Evolutionary conservation across 2,797 vertebrate genomes (phyloP).

Genomic region (Gallinago nigripennis): DNA sequence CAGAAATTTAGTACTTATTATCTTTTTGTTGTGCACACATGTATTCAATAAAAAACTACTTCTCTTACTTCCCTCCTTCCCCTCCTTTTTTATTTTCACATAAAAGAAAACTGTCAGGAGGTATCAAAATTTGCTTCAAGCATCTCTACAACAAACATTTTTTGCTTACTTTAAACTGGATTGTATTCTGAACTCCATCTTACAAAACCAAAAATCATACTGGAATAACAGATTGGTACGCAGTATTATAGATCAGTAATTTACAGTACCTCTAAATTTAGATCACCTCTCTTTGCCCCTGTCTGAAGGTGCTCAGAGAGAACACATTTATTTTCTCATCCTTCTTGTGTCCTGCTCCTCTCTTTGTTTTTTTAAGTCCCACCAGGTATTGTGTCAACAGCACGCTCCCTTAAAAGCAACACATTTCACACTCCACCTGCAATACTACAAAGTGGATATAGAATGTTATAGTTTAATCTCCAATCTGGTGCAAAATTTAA

Average conservation of each 20-base stretch:
- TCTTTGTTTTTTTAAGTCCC: not conserved
- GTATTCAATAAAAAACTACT: not conserved
- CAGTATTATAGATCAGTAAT: not conserved
- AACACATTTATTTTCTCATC: not conserved
- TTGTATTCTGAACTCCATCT: not conserved
- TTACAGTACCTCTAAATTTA: not conserved
- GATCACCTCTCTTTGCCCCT: not conserved
- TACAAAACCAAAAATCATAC: not conserved
- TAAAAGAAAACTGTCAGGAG: not conserved
- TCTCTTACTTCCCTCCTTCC: not conserved
- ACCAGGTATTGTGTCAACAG: not conserved
- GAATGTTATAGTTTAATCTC: not conserved
- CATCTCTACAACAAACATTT: rapidly evolving
- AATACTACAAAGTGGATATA: not conserved
- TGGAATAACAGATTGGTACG: not conserved
- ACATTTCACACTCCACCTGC: not conserved
- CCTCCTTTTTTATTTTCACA: not conserved
- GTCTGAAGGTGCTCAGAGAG: not conserved
- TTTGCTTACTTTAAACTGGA: not conserved
- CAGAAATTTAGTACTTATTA: not conserved
- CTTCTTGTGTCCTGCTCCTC: not conserved
- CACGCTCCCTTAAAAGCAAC: not conserved
- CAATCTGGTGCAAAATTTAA: not conserved
- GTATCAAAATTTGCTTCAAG: not conserved
- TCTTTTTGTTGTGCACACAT: rapidly evolving